Conservation (phyloP, 30 jellyfish, hydroid and myxozoan genomes). For the Clytia hemisphaerica region DNA sequence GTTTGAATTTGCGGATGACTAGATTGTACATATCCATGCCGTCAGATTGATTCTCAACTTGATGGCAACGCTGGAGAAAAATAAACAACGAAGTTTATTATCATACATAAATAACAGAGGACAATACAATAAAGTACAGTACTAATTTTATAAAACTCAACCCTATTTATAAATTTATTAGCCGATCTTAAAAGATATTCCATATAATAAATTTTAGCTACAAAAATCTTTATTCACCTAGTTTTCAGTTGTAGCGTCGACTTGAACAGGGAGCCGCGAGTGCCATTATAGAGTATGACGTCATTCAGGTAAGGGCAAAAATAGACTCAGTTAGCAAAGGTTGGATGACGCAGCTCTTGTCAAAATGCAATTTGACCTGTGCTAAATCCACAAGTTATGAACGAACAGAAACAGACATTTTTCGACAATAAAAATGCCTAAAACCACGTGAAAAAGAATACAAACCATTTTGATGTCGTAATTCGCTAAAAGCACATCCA, state of each 20-base stretch:
- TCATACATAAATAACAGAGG: too few relatives aligned
- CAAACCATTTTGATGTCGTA: constrained; percentile 62
- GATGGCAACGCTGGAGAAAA: constrained; percentile 30
- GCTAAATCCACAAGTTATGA: too few relatives aligned
- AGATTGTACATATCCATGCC: constrained; percentile 74
- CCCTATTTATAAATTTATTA: too few relatives aligned
- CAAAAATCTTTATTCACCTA: constrained; percentile 60
- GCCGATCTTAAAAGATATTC: too few relatives aligned
- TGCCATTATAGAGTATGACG: constrained; percentile 24
- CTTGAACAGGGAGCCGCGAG: too few relatives aligned
- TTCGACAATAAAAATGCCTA: background rate
- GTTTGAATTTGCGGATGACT: constrained; percentile 55
- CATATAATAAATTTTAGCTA: constrained; percentile 36
- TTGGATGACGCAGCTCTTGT: too few relatives aligned
- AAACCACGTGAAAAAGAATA: background rate
- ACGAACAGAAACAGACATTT: background rate
- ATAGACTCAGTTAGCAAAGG: too few relatives aligned
- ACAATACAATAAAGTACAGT: too few relatives aligned
- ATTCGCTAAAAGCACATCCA: constrained; percentile 42
- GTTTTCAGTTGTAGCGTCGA: too few relatives aligned
- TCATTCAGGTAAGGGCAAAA: background rate
- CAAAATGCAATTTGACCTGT: too few relatives aligned
- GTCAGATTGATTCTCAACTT: constrained; percentile 50
- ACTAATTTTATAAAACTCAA: too few relatives aligned
- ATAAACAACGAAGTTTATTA: constrained; percentile 31